phyloP scores from a whole-genome alignment of 2,888 invertebrate genomes.

The Coremacera marginata region DNA sequence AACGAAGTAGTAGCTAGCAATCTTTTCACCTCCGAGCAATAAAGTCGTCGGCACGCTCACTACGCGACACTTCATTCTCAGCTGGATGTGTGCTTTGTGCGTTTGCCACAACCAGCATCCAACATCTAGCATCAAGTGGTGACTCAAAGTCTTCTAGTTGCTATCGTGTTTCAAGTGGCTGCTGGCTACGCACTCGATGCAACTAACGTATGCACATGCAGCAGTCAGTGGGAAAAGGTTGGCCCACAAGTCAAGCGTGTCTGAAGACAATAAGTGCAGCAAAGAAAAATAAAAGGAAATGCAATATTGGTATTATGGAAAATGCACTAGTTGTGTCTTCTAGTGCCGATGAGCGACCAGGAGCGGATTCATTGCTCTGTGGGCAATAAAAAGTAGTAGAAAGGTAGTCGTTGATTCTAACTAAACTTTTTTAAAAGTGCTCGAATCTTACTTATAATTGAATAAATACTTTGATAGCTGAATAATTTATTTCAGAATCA shows the following conservation, averaged over 20 bases:
- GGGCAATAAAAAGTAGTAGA: no score
- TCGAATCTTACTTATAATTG: no score
- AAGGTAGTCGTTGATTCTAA: no score
- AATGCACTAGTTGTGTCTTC: neutral
- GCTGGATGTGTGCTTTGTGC: conserved; percentile 4
- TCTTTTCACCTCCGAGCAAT: no score
- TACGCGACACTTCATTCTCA: neutral
- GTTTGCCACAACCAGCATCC: neutral
- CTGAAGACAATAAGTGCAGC: neutral
- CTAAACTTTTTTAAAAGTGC: no score
- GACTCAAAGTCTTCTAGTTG: neutral
- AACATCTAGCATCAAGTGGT: neutral
- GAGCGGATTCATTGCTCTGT: neutral
- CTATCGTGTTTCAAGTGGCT: neutral
- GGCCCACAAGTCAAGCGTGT: conserved; percentile 16
- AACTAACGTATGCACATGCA: neutral
- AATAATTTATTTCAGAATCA: no score
- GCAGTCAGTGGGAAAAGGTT: neutral
- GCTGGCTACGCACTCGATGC: conserved; percentile 3
- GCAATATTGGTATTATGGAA: neutral
- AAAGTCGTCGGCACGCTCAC: neutral
- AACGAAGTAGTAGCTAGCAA: neutral
- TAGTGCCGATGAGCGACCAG: neutral
- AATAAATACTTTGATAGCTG: no score
- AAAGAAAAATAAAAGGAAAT: neutral